Percentiles rank a stretch among this genome's conserved stretches.
These are phyloP conservation scores for Pseudopleuronectes americanus DNA, from an alignment of 2,797 vertebrate genomes.

Conservation along the genomic window DNA sequence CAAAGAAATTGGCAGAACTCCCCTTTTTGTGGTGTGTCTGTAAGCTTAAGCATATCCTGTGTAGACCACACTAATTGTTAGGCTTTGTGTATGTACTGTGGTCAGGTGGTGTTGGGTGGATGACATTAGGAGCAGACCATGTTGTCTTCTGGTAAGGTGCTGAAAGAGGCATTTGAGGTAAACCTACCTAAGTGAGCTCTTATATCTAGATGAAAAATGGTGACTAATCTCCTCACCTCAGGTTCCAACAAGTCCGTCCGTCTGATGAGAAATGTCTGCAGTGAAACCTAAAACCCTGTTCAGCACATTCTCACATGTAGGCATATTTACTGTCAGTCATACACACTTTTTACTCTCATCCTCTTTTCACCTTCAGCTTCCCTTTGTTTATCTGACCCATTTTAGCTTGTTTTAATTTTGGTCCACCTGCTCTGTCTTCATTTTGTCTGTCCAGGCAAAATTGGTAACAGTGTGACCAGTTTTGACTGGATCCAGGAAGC, in stretches of 20 bases:
- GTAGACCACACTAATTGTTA: background rate
- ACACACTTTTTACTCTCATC: background rate
- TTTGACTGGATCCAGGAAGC: constrained; percentile 37
- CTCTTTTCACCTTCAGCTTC: constrained; percentile 30
- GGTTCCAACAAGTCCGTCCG: constrained; percentile 27
- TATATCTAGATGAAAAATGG: constrained; percentile 24
- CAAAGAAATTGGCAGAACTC: constrained; percentile 8
- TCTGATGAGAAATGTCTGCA: constrained; percentile 48
- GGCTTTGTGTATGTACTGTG: background rate
- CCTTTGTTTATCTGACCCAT: constrained; percentile 46
- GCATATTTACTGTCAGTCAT: constrained; percentile 5
- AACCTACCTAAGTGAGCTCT: constrained; percentile 17
- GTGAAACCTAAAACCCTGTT: constrained; percentile 29
- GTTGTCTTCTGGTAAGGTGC: background rate
- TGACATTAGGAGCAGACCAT: constrained; percentile 4
- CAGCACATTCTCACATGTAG: constrained; percentile 3
- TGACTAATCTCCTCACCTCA: constrained; percentile 51
- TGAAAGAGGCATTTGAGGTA: background rate
- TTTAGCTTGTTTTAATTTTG: constrained; percentile 42
- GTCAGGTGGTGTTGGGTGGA: background rate
- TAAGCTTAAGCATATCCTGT: background rate
- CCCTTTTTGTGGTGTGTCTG: background rate
- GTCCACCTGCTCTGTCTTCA: constrained; percentile 20
- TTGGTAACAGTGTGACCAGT: constrained; percentile 22
- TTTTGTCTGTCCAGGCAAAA: constrained; percentile 24